These are phyloP conservation scores for Bathynomus jamesi DNA, from an alignment of 1,140 invertebrate species.

Conservation along the genomic window DNA sequence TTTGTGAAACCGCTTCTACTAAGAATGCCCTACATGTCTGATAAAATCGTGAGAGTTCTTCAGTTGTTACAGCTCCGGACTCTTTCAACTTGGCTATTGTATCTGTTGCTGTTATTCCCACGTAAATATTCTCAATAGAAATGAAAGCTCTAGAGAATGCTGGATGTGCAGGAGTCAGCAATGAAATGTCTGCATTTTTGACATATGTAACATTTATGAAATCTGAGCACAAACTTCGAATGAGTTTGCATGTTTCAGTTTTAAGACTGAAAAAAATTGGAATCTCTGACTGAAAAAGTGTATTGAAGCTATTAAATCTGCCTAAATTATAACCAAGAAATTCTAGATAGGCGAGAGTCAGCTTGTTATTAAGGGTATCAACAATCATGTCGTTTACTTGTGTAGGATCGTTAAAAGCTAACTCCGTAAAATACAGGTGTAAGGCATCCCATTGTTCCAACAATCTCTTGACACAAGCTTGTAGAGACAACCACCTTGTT, in stretches of 20 bases:
- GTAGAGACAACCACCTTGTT: conserved; percentile 43
- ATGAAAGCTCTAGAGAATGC: conserved; percentile 5
- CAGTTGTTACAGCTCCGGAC: not conserved
- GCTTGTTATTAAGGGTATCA: conserved; percentile 39
- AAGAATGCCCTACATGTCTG: not conserved
- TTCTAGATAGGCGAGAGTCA: conserved; percentile 40
- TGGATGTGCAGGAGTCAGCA: conserved; percentile 14
- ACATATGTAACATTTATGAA: conserved; percentile 29
- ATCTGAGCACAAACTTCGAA: conserved; percentile 27
- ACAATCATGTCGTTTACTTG: too few relatives aligned
- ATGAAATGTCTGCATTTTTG: conserved; percentile 16
- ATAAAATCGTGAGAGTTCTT: not conserved
- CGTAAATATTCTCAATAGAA: conserved; percentile 3
- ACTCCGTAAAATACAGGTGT: conserved; percentile 39
- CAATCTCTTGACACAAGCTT: conserved; percentile 42
- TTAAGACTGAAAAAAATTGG: conserved; percentile 39
- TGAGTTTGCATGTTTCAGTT: conserved; percentile 29
- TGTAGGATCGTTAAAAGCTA: conserved; percentile 40
- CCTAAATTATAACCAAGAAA: too few relatives aligned
- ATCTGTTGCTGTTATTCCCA: not conserved
- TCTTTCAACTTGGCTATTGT: not conserved
- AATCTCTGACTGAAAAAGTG: conserved; percentile 40
- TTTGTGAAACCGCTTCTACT: not conserved
- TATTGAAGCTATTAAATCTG: conserved; percentile 40
- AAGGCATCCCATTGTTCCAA: conserved; percentile 40